These are phyloP conservation scores for Volucella inanis DNA, from an alignment of 2,888 invertebrate genomes.

Conservation along the genomic window DNA sequence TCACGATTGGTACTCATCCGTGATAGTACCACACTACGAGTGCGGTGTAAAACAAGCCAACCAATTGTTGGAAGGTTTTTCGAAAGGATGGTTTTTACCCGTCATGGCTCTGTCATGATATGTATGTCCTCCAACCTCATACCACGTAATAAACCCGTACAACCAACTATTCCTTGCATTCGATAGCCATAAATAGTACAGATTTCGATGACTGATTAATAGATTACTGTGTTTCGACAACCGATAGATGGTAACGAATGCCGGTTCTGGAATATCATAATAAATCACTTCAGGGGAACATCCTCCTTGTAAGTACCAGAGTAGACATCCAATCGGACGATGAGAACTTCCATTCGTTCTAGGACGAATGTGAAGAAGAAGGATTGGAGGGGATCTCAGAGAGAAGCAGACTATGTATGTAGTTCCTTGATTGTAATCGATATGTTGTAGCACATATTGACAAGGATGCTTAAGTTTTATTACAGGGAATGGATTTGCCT, in stretches of 20 bases:
- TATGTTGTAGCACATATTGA: slow-evolving; percentile 52
- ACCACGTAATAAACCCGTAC: not conserved
- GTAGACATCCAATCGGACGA: slow-evolving; percentile 5
- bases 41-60: not conserved
- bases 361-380: too few species aligned
- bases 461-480: slow-evolving; percentile 64
- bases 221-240: slow-evolving; percentile 64
- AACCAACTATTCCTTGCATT: slow-evolving; percentile 29
- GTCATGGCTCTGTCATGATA: not conserved
- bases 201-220: slow-evolving; percentile 71
- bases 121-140: not conserved
- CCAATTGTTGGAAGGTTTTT: not conserved
- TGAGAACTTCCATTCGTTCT: not conserved
- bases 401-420: not conserved
- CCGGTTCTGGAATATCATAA: slow-evolving; percentile 53
- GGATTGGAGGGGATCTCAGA: too few species aligned
- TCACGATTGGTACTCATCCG: slow-evolving; percentile 42
- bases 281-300: slow-evolving; percentile 45
- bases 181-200: slow-evolving; percentile 42
- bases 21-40: slow-evolving; percentile 26
- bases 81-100: too few species aligned
- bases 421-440: slow-evolving; percentile 61
- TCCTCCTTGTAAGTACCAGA: slow-evolving; percentile 25
- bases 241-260: slow-evolving; percentile 42
- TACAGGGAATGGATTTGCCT: slow-evolving; percentile 56